Evolutionary conservation across 2,888 invertebrate species (phyloP).

Genomic region (Pachymerium ferrugineum): DNA sequence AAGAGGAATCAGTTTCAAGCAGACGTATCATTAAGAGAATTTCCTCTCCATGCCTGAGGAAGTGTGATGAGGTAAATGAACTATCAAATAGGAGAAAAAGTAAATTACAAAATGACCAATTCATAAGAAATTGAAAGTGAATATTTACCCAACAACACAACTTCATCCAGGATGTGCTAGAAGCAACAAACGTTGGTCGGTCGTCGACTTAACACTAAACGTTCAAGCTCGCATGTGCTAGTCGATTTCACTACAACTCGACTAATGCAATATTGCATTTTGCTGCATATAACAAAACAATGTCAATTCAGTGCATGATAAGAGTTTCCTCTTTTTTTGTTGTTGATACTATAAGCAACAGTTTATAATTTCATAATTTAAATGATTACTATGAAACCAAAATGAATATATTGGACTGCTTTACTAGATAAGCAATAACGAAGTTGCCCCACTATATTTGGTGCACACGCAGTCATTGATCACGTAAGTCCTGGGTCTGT

Average conservation of each 20-base stretch:
- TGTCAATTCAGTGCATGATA: no score
- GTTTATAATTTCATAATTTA: no score
- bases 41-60: neutral
- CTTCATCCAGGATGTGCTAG: neutral
- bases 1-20: neutral
- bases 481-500: no score
- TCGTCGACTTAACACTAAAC: neutral
- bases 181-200: neutral
- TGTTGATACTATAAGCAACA: no score
- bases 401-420: no score
- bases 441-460: no score
- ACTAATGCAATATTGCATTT: neutral
- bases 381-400: no score
- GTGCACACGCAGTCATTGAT: no score
- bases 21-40: neutral
- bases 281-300: no score
- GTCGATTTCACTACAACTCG: neutral
- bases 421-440: no score
- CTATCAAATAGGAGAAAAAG: neutral
- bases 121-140: neutral
- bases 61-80: conserved; percentile 4
- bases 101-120: neutral
- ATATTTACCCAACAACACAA: neutral
- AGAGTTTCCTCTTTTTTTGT: no score
- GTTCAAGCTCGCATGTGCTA: neutral